phyloP scores from a whole-genome alignment of 1,140 invertebrate species.

The Antheraea mylitta region DNA sequence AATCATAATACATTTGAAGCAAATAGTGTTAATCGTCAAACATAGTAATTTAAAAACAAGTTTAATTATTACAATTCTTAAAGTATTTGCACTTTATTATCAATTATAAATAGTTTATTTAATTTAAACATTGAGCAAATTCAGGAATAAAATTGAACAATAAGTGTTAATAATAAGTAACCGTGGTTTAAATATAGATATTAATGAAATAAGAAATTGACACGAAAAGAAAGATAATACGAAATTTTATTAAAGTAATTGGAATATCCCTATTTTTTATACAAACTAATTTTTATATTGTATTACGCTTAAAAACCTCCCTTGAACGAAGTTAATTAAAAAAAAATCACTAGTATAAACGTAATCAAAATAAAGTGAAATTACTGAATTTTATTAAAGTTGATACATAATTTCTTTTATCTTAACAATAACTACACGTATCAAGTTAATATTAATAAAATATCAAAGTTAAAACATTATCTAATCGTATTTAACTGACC shows the following conservation, averaged over 20 bases:
- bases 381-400: too few relatives aligned
- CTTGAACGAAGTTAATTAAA: too few relatives aligned
- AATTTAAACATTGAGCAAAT: slow-evolving; percentile 47
- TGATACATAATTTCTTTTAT: too few relatives aligned
- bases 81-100: slow-evolving; percentile 31
- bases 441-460: too few relatives aligned
- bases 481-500: background rate
- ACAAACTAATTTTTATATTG: too few relatives aligned
- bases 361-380: too few relatives aligned
- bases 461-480: background rate
- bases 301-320: too few relatives aligned
- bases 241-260: too few relatives aligned
- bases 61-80: slow-evolving; percentile 34
- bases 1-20: background rate
- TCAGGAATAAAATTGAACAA: slow-evolving; percentile 30
- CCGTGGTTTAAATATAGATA: background rate
- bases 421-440: too few relatives aligned
- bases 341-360: too few relatives aligned
- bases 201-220: background rate
- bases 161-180: background rate
- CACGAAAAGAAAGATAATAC: too few relatives aligned
- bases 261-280: too few relatives aligned
- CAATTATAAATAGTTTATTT: slow-evolving; percentile 24
- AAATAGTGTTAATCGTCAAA: slow-evolving; percentile 29
- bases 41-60: slow-evolving; percentile 19